phyloP scores from a whole-genome alignment of 2,797 vertebrate species.

The Muscicapa striata region DNA sequence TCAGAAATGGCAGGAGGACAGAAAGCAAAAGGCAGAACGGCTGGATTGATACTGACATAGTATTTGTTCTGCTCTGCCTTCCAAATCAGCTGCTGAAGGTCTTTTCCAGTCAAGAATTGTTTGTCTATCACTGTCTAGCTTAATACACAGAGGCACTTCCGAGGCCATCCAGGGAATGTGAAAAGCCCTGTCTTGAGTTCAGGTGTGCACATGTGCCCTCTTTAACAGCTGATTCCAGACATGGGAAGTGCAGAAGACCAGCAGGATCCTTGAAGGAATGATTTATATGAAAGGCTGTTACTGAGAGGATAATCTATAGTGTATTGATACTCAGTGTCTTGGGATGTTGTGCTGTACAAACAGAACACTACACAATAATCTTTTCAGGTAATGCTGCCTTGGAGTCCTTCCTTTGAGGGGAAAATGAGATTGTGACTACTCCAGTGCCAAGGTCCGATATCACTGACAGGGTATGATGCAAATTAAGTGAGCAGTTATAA shows the following conservation, averaged over 20 bases:
- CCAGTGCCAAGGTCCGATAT: not conserved
- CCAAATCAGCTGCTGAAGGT: not conserved
- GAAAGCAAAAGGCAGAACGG: not conserved
- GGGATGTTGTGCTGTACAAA: not conserved
- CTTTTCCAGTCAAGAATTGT: not conserved
- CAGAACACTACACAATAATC: not conserved
- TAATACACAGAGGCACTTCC: not conserved
- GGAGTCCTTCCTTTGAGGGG: not conserved
- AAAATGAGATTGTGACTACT: not conserved
- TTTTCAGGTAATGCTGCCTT: not conserved
- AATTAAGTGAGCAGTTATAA: not conserved
- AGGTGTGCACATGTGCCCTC: not conserved
- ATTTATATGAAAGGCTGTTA: not conserved
- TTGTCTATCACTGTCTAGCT: not conserved
- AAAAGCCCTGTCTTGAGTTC: not conserved
- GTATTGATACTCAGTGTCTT: not conserved
- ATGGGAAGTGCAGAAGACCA: not conserved
- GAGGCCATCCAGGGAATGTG: not conserved
- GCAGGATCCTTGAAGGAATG: not conserved
- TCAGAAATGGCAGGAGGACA: constrained; percentile 34
- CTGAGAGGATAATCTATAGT: not conserved
- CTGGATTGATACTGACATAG: not conserved
- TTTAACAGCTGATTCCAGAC: not conserved
- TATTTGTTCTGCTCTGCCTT: not conserved
- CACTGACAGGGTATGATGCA: not conserved